Evolutionary conservation across 2,888 invertebrate species (phyloP).

Genomic region (Hypomecis atomaria): DNA sequence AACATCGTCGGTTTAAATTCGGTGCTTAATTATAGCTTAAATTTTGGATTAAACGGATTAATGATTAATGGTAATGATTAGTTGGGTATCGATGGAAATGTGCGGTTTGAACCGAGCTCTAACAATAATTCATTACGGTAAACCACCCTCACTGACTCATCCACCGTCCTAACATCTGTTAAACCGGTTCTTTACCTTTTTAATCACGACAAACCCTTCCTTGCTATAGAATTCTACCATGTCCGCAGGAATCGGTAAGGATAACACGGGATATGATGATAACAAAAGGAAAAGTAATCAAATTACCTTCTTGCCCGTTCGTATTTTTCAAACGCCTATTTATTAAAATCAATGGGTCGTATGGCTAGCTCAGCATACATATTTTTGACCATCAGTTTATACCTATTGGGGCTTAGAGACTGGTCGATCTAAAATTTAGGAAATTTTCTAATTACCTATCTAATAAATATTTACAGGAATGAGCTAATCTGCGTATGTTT

Average conservation of each 20-base stretch:
- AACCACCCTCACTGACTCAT: constrained; percentile 40
- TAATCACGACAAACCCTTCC: neutral
- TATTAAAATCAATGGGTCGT: too few relatives aligned
- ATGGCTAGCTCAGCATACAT: too few relatives aligned
- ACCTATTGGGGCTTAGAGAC: too few relatives aligned
- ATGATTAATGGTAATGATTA: constrained; percentile 40
- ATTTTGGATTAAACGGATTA: constrained; percentile 40
- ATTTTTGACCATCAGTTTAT: too few relatives aligned
- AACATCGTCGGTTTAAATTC: constrained; percentile 63
- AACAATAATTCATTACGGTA: constrained; percentile 53
- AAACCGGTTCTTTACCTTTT: constrained; percentile 36
- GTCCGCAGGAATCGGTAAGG: neutral
- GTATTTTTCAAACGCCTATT: too few relatives aligned
- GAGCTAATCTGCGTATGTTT: too few relatives aligned
- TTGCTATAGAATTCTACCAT: neutral
- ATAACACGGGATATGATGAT: too few relatives aligned
- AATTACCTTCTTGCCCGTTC: too few relatives aligned
- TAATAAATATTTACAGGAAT: too few relatives aligned
- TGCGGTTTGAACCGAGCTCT: constrained; percentile 38
- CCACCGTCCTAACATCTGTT: constrained; percentile 42
- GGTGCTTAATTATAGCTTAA: constrained; percentile 57
- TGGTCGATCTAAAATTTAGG: too few relatives aligned
- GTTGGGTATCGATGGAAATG: constrained; percentile 37
- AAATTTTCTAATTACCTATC: too few relatives aligned
- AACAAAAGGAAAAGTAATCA: too few relatives aligned